A percentile compares a stretch with the other conserved stretches of the same genome.
These are phyloP conservation scores for Beris morrisii DNA, from an alignment of 2,888 invertebrate genomes.

Conservation along the genomic window DNA sequence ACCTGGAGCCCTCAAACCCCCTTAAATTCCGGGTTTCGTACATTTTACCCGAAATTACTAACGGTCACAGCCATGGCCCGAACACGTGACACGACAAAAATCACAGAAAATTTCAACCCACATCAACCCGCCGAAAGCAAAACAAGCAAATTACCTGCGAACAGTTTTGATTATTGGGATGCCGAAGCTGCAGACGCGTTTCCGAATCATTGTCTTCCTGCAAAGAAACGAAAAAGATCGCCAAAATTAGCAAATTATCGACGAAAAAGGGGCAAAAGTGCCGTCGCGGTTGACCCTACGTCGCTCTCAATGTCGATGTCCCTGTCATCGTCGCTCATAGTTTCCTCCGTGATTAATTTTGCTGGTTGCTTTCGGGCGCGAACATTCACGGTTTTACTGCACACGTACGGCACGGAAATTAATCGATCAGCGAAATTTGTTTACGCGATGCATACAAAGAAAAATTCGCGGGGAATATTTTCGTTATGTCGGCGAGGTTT, in stretches of 20 bases:
- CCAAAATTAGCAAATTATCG: constrained; percentile 29
- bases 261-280: background rate
- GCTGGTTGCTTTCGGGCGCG: background rate
- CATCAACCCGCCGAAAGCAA: constrained; percentile 10
- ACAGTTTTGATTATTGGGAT: constrained; percentile 70
- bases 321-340: constrained; percentile 92
- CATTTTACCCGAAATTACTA: background rate
- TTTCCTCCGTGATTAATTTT: constrained; percentile 36
- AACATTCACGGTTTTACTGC: constrained; percentile 4
- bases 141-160: constrained; percentile 65
- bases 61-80: constrained; percentile 23
- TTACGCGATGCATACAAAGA: constrained; percentile 2
- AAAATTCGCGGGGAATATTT: background rate
- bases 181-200: constrained; percentile 63
- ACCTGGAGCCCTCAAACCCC: constrained; percentile 4
- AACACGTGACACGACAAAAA: constrained; percentile 37
- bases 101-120: background rate
- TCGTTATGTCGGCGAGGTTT: background rate
- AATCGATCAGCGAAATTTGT: background rate
- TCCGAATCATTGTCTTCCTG: constrained; percentile 84
- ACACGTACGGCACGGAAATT: background rate
- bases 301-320: constrained; percentile 95
- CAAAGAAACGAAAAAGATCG: constrained; percentile 45
- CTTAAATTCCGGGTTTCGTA: constrained; percentile 13
- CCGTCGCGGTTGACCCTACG: constrained; percentile 63